A percentile compares a stretch with the other conserved stretches of the same genome.
phyloP scores from a whole-genome alignment of 2,888 invertebrate species.

The Opisthograptis luteolata region DNA sequence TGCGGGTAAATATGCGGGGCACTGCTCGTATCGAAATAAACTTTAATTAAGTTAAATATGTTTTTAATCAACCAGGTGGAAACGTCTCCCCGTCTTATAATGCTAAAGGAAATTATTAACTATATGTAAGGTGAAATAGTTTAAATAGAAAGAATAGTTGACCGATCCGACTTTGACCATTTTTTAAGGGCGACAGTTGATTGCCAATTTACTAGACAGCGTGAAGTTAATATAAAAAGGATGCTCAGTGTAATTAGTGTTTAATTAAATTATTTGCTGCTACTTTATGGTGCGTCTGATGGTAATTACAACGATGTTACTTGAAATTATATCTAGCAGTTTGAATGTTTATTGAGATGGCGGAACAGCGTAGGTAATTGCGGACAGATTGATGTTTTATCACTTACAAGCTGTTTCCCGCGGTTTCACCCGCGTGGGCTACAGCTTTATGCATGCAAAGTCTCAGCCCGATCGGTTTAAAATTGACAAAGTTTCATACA shows the following conservation, averaged over 20 bases:
- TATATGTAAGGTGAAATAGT: constrained; percentile 24
- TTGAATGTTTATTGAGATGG: too few relatives aligned
- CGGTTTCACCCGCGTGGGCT: too few relatives aligned
- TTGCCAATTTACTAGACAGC: constrained; percentile 24
- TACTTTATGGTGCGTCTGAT: neutral
- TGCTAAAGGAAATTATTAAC: constrained; percentile 26
- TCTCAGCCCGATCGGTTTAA: too few relatives aligned
- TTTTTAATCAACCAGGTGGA: constrained; percentile 26
- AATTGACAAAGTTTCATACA: too few relatives aligned
- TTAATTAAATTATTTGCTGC: constrained; percentile 23
- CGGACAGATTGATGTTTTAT: too few relatives aligned
- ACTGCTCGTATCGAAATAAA: too few relatives aligned
- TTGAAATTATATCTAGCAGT: too few relatives aligned
- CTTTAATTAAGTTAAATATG: constrained; percentile 10
- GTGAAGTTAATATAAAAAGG: constrained; percentile 21
- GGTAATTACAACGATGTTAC: neutral
- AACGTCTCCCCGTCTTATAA: constrained; percentile 22
- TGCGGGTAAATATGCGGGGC: too few relatives aligned
- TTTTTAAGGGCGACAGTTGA: constrained; percentile 22
- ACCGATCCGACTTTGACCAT: neutral
- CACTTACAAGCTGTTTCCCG: too few relatives aligned
- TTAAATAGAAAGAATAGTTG: neutral
- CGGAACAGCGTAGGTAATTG: too few relatives aligned
- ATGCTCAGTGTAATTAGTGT: constrained; percentile 13
- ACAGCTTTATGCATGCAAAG: too few relatives aligned